Evolutionary conservation across 2,888 invertebrate genomes (phyloP).

Genomic region (Apomyelois bistriatella): DNA sequence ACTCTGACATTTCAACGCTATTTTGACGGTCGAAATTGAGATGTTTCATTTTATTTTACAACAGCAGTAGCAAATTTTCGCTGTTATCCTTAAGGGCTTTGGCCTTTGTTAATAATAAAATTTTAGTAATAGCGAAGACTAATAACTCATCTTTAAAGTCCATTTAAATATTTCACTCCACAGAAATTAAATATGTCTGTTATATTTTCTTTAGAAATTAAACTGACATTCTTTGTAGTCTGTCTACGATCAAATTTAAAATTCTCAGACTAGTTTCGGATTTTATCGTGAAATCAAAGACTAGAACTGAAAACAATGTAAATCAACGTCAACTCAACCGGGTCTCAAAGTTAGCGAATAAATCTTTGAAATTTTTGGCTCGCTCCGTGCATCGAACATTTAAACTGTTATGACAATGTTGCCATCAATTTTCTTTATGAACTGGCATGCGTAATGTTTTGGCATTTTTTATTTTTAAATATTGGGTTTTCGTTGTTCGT

Average conservation of each 20-base stretch:
- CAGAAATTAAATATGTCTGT: neutral
- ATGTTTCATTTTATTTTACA: neutral
- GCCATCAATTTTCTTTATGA: constrained; percentile 7
- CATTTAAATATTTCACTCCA: neutral
- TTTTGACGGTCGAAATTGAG: neutral
- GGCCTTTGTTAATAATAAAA: neutral
- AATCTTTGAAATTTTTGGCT: constrained; percentile 36
- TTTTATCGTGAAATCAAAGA: constrained; percentile 27
- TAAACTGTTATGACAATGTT: constrained; percentile 1
- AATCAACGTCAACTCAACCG: constrained; percentile 35
- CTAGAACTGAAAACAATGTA: constrained; percentile 34
- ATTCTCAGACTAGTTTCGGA: constrained; percentile 20
- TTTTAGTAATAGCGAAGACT: no score
- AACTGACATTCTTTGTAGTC: neutral
- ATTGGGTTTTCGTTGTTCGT: neutral
- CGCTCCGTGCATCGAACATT: constrained; percentile 15
- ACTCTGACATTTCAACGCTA: neutral
- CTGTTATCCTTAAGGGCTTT: neutral
- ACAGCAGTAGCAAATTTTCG: neutral
- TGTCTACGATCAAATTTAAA: neutral
- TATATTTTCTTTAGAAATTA: neutral
- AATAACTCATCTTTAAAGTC: no score
- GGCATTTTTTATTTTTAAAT: neutral
- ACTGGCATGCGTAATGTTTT: neutral
- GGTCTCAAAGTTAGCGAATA: constrained; percentile 29